Base-by-base conservation (phyloP, 1,140 invertebrate genomes). In the Papilio polyxenes region DNA sequence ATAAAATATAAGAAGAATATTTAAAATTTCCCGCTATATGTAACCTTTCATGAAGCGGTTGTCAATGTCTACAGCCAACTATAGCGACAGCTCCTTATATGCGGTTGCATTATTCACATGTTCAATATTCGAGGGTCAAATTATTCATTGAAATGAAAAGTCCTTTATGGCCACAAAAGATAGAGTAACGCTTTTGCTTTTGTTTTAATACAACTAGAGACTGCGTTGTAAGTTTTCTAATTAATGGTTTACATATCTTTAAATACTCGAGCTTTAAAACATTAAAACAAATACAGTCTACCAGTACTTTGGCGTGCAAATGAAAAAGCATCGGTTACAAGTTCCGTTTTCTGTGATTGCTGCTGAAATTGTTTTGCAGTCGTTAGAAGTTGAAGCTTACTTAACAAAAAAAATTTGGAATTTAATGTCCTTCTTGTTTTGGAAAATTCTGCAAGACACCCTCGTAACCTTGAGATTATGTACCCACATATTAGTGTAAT, bases 401-500 rank as follows among this genome's bases (percentile, higher is more conserved):
- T 83, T 82, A 23, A 85, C 83, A 84, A 80, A 82, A 83, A 80
- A 82, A 79, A 82, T 83, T 83, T 83, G 81, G 69, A 83, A 37
- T 84, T 83, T 75, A 85, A 82, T 62, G 82, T 81, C 7, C 59
- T 85, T 83, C 82, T 82, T 80, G 69, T 83, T 84, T 83, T 85
- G 80, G 65, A 85, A 44, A 85, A 82, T 75, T 56, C 83, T 82
- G 81, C 79, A 81, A 65, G 80, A 80, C 75, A 76, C 56, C 56
- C 37, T 81, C 83, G 76, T 83, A 81, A 83, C 81, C 83, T 82
- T 83, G 82, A 83, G 81, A 84, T 82, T 83, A 85, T 83, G 82
- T 81, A 87, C 84, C 83, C 83, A 81, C 83, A 85, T 83, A 83
- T 86, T 82, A 87, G 84, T 81, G 82, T 85, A 62, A 82, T 78